Percentiles rank a stretch among this genome's conserved stretches.
Conservation (phyloP, 2,888 invertebrate species). For the Muscina levida region DNA sequence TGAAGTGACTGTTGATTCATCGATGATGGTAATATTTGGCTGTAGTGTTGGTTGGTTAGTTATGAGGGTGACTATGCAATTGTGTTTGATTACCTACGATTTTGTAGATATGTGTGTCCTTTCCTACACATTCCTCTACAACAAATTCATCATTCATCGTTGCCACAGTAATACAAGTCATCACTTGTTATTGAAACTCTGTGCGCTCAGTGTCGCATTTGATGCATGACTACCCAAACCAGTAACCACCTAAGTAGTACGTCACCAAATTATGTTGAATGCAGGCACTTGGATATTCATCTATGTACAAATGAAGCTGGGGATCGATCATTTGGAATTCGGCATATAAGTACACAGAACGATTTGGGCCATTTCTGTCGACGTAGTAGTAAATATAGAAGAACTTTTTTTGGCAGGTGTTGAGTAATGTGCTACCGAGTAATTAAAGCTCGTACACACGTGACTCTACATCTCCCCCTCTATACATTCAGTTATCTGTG, state of each 20-base stretch:
- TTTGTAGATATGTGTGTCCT: too few species aligned
- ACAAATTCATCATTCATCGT: neutral
- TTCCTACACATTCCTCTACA: neutral
- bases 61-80: conserved; percentile 10
- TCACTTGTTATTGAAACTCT: conserved; percentile 18
- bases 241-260: too few species aligned
- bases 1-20: too few species aligned
- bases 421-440: conserved; percentile 31
- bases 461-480: neutral
- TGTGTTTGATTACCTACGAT: conserved; percentile 16
- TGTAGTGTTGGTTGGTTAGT: neutral
- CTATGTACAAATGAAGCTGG: neutral
- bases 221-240: neutral
- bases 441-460: conserved; percentile 39
- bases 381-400: neutral
- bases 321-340: neutral
- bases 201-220: neutral
- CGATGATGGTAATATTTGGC: neutral
- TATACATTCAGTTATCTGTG: neutral
- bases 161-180: neutral
- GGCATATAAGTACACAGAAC: neutral
- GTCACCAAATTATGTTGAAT: neutral
- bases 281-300: neutral
- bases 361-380: neutral
- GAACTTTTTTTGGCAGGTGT: conserved; percentile 32